phyloP scores from a whole-genome alignment of 53 echinoderm and acorn worm genomes.

The Crossaster papposus region DNA sequence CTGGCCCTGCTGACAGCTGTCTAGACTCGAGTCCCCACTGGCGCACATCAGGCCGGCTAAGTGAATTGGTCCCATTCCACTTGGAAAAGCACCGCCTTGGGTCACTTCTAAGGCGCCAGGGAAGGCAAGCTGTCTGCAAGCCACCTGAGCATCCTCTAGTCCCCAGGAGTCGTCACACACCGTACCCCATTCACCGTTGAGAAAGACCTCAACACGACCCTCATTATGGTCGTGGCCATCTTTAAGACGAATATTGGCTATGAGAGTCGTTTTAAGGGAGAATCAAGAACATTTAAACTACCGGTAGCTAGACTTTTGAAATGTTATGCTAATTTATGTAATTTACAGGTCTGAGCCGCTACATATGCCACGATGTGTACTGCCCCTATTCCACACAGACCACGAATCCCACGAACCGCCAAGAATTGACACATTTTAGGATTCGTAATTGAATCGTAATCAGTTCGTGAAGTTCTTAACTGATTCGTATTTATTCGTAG shows the following conservation, averaged over 20 bases:
- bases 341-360: too few species aligned
- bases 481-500: too few species aligned
- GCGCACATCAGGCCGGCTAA: constrained; percentile 40
- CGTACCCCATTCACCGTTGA: constrained; percentile 31
- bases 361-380: too few species aligned
- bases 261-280: not conserved
- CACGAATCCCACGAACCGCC: too few species aligned
- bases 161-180: constrained; percentile 32
- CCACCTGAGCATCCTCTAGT: constrained; percentile 28
- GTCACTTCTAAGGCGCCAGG: constrained; percentile 1
- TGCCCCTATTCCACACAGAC: too few species aligned
- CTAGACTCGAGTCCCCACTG: constrained; percentile 22
- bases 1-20: constrained; percentile 8
- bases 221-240: constrained; percentile 3
- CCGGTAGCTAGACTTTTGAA: not conserved
- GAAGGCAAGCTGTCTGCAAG: constrained; percentile 30
- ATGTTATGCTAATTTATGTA: not conserved
- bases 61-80: constrained; percentile 35
- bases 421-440: too few species aligned
- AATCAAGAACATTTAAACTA: not conserved
- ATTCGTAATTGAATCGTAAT: too few species aligned
- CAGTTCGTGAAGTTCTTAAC: too few species aligned
- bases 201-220: constrained; percentile 13
- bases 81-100: constrained; percentile 25
- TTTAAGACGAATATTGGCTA: not conserved